Conservation (phyloP, 1,140 invertebrate species). For the Bombus polaris region DNA sequence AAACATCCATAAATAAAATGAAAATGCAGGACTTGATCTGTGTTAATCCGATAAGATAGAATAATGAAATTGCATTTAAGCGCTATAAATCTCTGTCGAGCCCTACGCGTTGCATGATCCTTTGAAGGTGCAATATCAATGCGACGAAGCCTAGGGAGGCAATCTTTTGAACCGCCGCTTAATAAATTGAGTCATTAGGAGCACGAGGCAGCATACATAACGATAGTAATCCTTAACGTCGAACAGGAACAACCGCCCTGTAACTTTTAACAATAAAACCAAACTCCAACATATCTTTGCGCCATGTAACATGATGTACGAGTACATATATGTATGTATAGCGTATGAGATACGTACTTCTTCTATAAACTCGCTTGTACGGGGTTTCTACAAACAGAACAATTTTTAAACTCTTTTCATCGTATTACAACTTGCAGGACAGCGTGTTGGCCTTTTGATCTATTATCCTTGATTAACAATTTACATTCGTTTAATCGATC, state of each 20-base stretch:
- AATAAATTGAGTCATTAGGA: constrained; percentile 60
- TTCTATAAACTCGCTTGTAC: not conserved
- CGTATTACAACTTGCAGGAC: not conserved
- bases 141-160: constrained; percentile 25
- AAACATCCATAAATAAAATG: constrained; percentile 3
- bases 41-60: constrained; percentile 47
- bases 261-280: constrained; percentile 41
- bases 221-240: constrained; percentile 31
- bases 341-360: not conserved
- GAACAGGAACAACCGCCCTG: not conserved
- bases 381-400: not conserved
- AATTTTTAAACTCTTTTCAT: not conserved
- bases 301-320: constrained; percentile 16
- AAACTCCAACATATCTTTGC: not conserved
- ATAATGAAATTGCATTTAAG: constrained; percentile 42
- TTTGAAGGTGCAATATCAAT: constrained; percentile 45
- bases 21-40: not conserved
- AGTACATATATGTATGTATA: not conserved
- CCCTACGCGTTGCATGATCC: constrained; percentile 13
- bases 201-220: constrained; percentile 24
- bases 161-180: constrained; percentile 51
- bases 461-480: not conserved
- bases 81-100: constrained; percentile 28
- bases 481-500: not conserved
- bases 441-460: not conserved